Base-by-base conservation (phyloP, 2,797 vertebrate species). In the Hoplostethus atlanticus region DNA sequence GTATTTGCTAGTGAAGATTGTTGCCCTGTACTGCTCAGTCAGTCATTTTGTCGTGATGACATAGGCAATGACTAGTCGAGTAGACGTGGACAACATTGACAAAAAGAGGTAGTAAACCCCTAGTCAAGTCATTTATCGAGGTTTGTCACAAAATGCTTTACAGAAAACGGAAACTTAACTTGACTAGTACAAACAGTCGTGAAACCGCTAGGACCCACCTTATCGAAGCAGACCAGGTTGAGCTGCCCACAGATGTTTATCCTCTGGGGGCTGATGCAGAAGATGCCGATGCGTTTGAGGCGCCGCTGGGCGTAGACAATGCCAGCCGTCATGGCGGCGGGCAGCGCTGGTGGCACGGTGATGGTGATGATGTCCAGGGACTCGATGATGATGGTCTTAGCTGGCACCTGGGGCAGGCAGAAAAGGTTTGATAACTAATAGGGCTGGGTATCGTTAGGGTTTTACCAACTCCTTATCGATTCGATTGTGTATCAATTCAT, bases 161-260 rank as follows among this genome's bases (percentile, higher is more conserved):
- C 48, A 17, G n/a, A 50, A 50, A 16, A 15, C 28, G 28, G 6
- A 50, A 5, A n/a, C 34, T 36, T 36, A 36, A 36, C 34, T 17
- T 50, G 48, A 50, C 48, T 21, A 36, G 34, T 36, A 6, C 3
- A 34, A 34, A 34, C 25, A 10, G 9, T 56, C 9, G 50, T 9
- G 25, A 13, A 54, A n/a, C 31, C 42, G 3, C 40, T 0, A 15
- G 1, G 17, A 52, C 90, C 79, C 59, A 98, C 98, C 96, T 99
- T 99, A 91, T 99, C 98, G 87, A 99, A 99, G 85, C 97, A 99
- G 77, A 99, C 95, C 52, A 99, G 95, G 89, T 99, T 99, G 80
- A 99, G 94, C 84, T 99, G 98, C 44, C 98, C 97, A 80, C 98
- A 99, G 79, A 99, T 98, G 90, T 99, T 99, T 87, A 99, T 99